A percentile compares a stretch with the other conserved stretches of the same genome.
Evolutionary conservation across 35 echinoderm and acorn worm genomes (phyloP).

Genomic region (Holothuria glaberrima): DNA sequence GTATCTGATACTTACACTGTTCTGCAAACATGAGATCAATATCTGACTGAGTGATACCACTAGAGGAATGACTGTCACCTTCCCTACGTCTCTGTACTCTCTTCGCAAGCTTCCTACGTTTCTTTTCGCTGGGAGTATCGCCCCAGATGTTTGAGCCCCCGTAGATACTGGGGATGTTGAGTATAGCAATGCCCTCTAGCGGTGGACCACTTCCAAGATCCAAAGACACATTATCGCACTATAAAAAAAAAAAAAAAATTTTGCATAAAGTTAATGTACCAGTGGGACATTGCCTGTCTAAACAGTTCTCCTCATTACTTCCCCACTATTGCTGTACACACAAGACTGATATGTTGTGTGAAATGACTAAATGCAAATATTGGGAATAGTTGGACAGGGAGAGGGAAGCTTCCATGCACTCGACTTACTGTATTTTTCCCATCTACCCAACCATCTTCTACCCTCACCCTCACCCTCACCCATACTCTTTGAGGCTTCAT

Average conservation of each 20-base stretch:
- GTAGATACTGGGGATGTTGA: conserved; percentile 99
- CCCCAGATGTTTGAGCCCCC: conserved; percentile 99
- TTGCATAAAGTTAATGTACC: not conserved
- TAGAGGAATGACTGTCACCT: conserved; percentile 71
- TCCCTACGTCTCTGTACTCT: conserved; percentile 85
- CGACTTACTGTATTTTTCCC: no score
- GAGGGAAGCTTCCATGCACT: no score
- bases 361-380: no score
- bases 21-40: conserved; percentile 91
- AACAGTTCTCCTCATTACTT: no score
- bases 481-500: no score
- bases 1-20: conserved; percentile 97
- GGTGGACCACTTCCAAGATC: conserved; percentile 94
- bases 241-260: not conserved
- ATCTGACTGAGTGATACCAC: conserved; percentile 77
- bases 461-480: no score
- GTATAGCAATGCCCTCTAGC: conserved; percentile 88
- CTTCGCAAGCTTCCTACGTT: conserved; percentile 77
- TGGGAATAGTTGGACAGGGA: no score
- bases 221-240: conserved; percentile 98
- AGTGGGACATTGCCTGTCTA: no score
- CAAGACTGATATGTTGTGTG: no score
- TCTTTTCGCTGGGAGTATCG: conserved; percentile 90
- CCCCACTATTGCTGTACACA: no score
- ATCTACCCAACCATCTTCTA: no score